Base-by-base conservation (phyloP, 2,797 vertebrate genomes). In the Centroberyx gerrardi region DNA sequence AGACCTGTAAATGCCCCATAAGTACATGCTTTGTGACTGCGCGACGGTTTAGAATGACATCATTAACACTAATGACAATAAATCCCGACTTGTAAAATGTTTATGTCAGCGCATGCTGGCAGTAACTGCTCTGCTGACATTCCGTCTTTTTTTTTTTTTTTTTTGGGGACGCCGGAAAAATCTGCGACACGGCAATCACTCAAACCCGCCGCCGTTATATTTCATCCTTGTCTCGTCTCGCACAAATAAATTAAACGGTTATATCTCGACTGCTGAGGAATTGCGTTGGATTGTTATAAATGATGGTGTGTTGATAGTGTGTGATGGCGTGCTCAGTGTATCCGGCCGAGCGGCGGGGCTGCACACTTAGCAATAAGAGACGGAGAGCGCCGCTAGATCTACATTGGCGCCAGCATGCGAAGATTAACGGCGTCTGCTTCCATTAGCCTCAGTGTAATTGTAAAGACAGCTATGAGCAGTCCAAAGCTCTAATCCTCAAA, bases 361-460 rank as follows among this genome's bases (percentile, higher is more conserved):
- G 38, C 80, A 72, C 74, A 33, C 70, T 22, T 2, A 7, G 67
- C 78, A 79, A 78, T 74, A 67, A 60, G 66, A 83, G 77, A 76
- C 69, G 56, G 27, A 33, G 66, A 58, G 71, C 62, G 5, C 9
- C 1, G 66, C 70, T 42, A 73, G 82, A 90, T 75, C 78, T 72
- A 86, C 90, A 90, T 82, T 59, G 88, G 81, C 49, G 79, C 46
- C 72, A 89, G 86, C 89, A 10, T 81, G 77, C 61, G 79, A 89
- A 90, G 89, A 91, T 92, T 89, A 90, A 81, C 73, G 9, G 72
- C 68, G 51, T 90, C 90, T 3, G 31, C 85, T 88, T 87, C 86
- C 72, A 90, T 93, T 90, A 92, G 84, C 83, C 81, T 91, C 88
- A 85, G 62, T 78, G 85, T 90, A 90, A 92, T 93, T 90, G 80